These are phyloP conservation scores for Girardinus metallicus DNA, from an alignment of 2,797 vertebrate genomes.

Conservation along the genomic window DNA sequence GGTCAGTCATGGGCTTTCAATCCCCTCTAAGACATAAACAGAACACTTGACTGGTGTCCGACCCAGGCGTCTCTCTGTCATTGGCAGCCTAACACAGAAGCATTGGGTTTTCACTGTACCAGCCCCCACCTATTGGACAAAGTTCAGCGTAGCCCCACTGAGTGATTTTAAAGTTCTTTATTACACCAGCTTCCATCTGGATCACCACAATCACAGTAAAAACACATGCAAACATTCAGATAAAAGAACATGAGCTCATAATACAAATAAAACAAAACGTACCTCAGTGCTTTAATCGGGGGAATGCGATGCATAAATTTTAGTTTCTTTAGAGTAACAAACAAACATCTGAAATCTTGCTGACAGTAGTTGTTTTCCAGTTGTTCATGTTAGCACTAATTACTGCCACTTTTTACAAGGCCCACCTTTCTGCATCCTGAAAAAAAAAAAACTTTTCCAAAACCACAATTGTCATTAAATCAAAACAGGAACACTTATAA, in stretches of 20 bases:
- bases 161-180: not conserved
- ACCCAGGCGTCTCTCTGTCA: too few relatives aligned
- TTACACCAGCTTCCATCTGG: not conserved
- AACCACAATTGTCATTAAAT: not conserved
- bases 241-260: not conserved
- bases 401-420: not conserved
- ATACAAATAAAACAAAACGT: not conserved
- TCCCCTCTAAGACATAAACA: too few relatives aligned
- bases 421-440: not conserved
- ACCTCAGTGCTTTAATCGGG: not conserved
- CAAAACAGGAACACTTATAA: not conserved
- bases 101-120: not conserved
- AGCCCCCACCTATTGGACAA: not conserved
- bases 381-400: not conserved
- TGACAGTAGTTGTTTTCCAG: not conserved
- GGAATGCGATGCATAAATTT: not conserved
- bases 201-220: not conserved
- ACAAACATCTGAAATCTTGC: not conserved
- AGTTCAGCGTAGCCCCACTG: not conserved
- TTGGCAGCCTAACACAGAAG: too few relatives aligned
- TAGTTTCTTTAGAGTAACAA: not conserved
- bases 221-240: constrained; percentile 1
- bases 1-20: too few relatives aligned
- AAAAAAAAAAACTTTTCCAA: not conserved
- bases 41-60: too few relatives aligned